Base-by-base conservation (phyloP, 2,888 invertebrate species). In the Agonopterix arenella region DNA sequence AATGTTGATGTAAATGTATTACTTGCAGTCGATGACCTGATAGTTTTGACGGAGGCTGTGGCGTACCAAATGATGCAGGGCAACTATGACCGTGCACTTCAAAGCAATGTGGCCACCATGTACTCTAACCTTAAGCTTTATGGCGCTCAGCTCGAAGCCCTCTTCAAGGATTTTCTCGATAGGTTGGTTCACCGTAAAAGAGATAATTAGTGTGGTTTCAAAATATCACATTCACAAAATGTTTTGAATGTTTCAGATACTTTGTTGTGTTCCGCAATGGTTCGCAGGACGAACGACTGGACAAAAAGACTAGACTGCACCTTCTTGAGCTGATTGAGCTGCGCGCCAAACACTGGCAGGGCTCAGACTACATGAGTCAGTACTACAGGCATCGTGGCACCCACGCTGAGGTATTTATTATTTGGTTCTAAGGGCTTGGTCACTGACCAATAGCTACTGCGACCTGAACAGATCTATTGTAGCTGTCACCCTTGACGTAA, bases 251-350 rank as follows among this genome's bases (percentile, higher is more conserved):
- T 70, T 95, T 93, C 82, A 92, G 93, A 71, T 89, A 84, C 67
- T 97, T 96, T 88, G 94, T 95, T 67, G 93, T 95, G 70, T 95
- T 97, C 81, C 93, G 97, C 66, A 96, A 97, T 89, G 96, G 95
- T 68, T 96, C 96, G 68, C 95, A 96, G 80, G 96, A 96, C 83
- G 95, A 95, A 79, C 92, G 94, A 78, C 90, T 97, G 69, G 96
- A 96, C 76, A 92, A 95, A 76, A 93, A 95, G 81, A 95, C 96
- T 68, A 92, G 97, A 82, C 92, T 96, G 73, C 94, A 96, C 82
- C 91, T 98, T 70, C 93, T 98, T 76, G 97, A 98, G 90, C 90
- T 98, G 57, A 96, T 98, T 68, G 98, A 98, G 89, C 90, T 98
- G 73, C 92, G 98, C 76, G 97, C 97, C 56, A 95, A 95, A 84